These are phyloP conservation scores for Oasisia sp. DNA, from an alignment of 2,888 invertebrate species.

Conservation along the genomic window DNA sequence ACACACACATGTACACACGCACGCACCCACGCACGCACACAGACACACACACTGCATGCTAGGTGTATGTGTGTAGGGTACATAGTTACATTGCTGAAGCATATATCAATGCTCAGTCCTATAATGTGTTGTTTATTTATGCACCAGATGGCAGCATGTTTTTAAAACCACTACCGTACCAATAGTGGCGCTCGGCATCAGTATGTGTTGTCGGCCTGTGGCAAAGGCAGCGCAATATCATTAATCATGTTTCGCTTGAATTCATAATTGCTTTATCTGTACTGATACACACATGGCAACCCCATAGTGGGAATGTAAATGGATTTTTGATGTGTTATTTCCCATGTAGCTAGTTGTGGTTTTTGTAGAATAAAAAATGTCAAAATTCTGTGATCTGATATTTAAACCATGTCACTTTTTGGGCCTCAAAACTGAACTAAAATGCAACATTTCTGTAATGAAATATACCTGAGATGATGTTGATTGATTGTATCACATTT, in stretches of 20 bases:
- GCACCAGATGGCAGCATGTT: neutral
- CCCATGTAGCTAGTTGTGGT: no score
- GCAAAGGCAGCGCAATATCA: neutral
- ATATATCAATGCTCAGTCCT: neutral
- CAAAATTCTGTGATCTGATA: no score
- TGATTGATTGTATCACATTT: no score
- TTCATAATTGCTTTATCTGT: neutral
- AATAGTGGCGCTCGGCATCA: neutral
- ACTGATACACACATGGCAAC: neutral
- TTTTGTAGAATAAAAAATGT: no score
- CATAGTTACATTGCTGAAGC: neutral
- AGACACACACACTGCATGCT: no score
- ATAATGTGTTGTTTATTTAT: neutral
- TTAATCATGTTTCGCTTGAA: neutral
- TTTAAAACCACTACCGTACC: neutral
- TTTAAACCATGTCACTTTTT: no score
- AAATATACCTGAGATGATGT: no score
- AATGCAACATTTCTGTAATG: no score
- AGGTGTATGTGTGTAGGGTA: neutral
- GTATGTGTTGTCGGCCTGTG: neutral
- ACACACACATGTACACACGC: no score
- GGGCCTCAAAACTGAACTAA: no score
- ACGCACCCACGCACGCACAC: neutral
- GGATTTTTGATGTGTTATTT: no score
- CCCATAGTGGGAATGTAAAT: neutral